Base-by-base conservation (phyloP, 1,140 invertebrate genomes). In the Condylostylus longicornis region DNA sequence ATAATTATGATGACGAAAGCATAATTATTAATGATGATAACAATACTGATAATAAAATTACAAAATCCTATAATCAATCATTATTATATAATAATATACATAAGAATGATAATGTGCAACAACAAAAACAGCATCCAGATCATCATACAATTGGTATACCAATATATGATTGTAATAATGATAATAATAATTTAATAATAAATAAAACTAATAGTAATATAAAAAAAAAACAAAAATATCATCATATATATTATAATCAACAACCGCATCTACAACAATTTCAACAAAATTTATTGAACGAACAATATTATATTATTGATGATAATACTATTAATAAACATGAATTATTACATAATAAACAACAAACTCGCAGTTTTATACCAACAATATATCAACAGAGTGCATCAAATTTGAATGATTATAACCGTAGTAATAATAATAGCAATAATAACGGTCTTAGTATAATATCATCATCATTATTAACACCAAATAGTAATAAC, bases 71-170 rank as follows among this genome's bases (percentile, higher is more conserved):
- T 5, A 12, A 9, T 23, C 18, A 4, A 15, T 12, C 14, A 4
- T 32, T 20, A 10, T 8, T 6, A 5, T 31, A 14, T 43, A 46
- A 23, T 41, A 43, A 38, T 40, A 47, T 13, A 42, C 45, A 6
- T 14, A 4, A 22, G 12, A 8, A 5, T 36, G 20, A n/a, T n/a
- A 18, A 14, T 22, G 10, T 25, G 34, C 13, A 7, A 23, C 25
- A 4, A 32, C 18, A 4, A 17, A 12, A 32, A 32, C 30, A 17
- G 17, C 7, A 17, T 22, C 50, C 49, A 2, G 54, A 61, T 47
- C 57, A 54, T 33, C 61, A 63, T 41, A 53, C 52, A 22, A 47
- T 63, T 19, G 59, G 61, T 10, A 48, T 63, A 6, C 61, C 61
- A 15, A 32, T 41, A 8, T 33, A 31, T 15, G 20, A 17, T 17